Evolutionary conservation across 2,888 invertebrate species (phyloP), one percentile per base, ranked within the genome.

Genomic region (Gandaritis pyraliata): DNA sequence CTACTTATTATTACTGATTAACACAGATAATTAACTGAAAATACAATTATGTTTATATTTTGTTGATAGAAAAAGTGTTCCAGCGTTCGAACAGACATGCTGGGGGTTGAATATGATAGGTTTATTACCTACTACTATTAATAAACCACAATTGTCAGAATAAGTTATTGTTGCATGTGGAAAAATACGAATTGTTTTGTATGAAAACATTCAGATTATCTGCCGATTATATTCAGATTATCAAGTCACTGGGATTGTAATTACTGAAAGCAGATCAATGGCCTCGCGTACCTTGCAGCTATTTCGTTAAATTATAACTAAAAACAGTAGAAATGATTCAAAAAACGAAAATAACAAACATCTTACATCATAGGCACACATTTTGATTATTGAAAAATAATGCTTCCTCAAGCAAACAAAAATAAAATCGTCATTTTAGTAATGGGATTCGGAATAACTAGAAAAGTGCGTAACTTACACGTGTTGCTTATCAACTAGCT

Each of bases 1-100:
- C 85, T 85, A 88, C 86, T 83, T 86, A 87, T 76, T 73, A 75
- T 81, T 86, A 87, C 76, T 73, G 78, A 81, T 73, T 84, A 84
- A 83, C 80, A 85, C 81, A 85, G 78, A 82, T 84, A 83, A 81
- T 81, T 58, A 82, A 83, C 81, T 79, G 78, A 83, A 82, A 77
- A 59, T 58, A 64, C 47, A 64, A 11, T 36, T 74, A 68, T 72
- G 53, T 54, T 47, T 57, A 51, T 58, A 43, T 38, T 46, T 52
- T 48, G 13, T 30, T 46, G 18, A 49, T 36, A 33, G 48, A 11
- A 18, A 18, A 12, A 50, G 4, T 33, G 23, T 6, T 23, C 23
- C 23, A 23, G 23, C 2, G n/a, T 23, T 23, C 23, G 23, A 23
- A 23, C 23, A 23, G 23, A 23, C n/a, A n/a, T n/a, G n/a, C n/a